A percentile compares a stretch with the other conserved stretches of the same genome.
Evolutionary conservation across 2,113 vertebrate species (phyloP).

Genomic region (Chrysemys picta): DNA sequence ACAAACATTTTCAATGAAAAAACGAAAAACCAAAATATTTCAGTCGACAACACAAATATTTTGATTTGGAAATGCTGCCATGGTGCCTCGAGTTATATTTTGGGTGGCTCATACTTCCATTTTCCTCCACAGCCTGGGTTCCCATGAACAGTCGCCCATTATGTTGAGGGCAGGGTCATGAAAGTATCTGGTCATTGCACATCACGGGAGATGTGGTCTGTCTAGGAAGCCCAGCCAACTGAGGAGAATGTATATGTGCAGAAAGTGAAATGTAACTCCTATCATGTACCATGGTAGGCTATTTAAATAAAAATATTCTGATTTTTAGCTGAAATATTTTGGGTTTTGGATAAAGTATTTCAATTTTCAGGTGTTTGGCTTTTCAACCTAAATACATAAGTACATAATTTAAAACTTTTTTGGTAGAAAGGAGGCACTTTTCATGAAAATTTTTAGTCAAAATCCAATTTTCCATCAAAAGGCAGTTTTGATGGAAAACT

Average conservation of each 20-base stretch:
- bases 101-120: not conserved
- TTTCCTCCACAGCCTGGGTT: not conserved
- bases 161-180: no score
- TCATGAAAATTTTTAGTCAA: not conserved
- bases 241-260: not conserved
- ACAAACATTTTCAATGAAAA: not conserved
- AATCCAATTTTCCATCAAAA: fast-evolving
- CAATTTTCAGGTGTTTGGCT: fast-evolving
- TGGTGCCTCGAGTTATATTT: fast-evolving
- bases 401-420: no score
- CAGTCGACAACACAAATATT: not conserved
- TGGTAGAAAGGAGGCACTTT: no score
- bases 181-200: no score
- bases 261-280: fast-evolving
- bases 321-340: fast-evolving
- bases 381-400: no score
- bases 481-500: not conserved
- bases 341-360: not conserved
- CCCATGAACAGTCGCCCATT: not conserved
- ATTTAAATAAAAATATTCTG: not conserved
- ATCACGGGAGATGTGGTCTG: not conserved
- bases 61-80: not conserved
- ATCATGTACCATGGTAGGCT: fast-evolving
- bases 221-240: fast-evolving
- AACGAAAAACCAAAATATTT: not conserved